Base-by-base conservation (phyloP, 2,113 vertebrate species). In the Lagenorhynchus albirostris region DNA sequence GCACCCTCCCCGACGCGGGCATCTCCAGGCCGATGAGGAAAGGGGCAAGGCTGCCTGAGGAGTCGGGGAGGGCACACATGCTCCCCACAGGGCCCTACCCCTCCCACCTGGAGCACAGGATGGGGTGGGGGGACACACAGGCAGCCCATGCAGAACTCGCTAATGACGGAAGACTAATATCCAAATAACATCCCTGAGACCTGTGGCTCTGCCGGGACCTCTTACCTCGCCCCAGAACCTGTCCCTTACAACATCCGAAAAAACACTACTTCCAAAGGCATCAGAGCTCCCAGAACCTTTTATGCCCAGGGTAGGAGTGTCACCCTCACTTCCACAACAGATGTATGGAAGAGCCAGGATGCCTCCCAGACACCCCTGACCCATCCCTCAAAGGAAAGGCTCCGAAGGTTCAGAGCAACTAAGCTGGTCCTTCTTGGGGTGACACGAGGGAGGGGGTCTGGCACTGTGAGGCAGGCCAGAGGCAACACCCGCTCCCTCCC, bases 1-100 rank as follows among this genome's bases (percentile, higher is more conserved):
- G 31, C 23, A 44, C n/a, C 20, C 36, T 25, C 50, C 50, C 50
- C 50, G 23, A 41, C 41, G 7, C 20, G 2, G 14, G 82, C 8
- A 1, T 31, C 65, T 80, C 89, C 71, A 68, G 29, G n/a, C 41
- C 77, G 4, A 6, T 5, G 65, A 65, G 47, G 9, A 47, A 21
- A 83, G 53, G 38, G 60, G 9, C 36, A 36, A 25, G 80, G 41
- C 29, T 31, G 36, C 53, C 62, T 3, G 18, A 25, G 13, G 23
- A 36, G 55, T 58, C 0, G 2, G 21, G n/a, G 14, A 8, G 6
- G 8, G 23, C 38, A 18, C 4, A 5, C 4, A 4, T 17, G 26
- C 20, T 50, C 89, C 68, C 47, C 84, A 29, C 1, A 20, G 33
- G 33, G 47, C 47, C 44, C 13, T 31, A 2, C 1, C 23, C 77